Conservation (phyloP, 2,888 invertebrate genomes). For the Aporophyla lueneburgensis region DNA sequence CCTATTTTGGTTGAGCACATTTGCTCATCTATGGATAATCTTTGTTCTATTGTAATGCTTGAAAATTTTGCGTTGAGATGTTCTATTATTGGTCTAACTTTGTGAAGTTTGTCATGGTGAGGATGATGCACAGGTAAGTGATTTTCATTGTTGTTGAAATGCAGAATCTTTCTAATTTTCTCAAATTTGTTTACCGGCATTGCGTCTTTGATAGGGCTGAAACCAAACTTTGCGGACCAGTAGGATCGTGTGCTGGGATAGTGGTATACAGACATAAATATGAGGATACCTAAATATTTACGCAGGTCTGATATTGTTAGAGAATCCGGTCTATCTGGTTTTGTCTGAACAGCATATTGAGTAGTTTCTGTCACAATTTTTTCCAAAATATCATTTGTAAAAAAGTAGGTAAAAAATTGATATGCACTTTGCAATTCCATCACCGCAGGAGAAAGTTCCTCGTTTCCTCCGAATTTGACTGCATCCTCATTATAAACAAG, state of each 20-base stretch:
- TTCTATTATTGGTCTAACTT: too few species aligned
- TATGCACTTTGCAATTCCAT: conserved; percentile 56
- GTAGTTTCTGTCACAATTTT: conserved; percentile 39
- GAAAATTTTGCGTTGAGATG: too few species aligned
- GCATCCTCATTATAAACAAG: conserved; percentile 45
- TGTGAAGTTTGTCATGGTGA: conserved; percentile 29
- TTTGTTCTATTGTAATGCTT: conserved; percentile 9
- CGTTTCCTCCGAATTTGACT: conserved; percentile 45
- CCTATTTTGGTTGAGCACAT: conserved; percentile 70
- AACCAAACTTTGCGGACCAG: too few species aligned
- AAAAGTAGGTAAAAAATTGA: conserved; percentile 52
- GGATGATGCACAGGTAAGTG: too few species aligned
- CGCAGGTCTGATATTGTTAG: background rate
- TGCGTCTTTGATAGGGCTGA: too few species aligned
- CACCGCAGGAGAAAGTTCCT: conserved; percentile 49
- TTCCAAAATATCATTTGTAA: conserved; percentile 52
- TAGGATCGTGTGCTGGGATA: conserved; percentile 60
- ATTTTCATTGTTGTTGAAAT: too few species aligned
- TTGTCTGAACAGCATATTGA: background rate
- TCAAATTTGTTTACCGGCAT: too few species aligned
- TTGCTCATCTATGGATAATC: conserved; percentile 37
- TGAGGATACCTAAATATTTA: conserved; percentile 11
- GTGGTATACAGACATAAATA: conserved; percentile 65
- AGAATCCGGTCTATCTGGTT: background rate
- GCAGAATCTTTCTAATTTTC: too few species aligned